phyloP scores from a whole-genome alignment of 2,113 vertebrate genomes.

The Edolisoma coerulescens region DNA sequence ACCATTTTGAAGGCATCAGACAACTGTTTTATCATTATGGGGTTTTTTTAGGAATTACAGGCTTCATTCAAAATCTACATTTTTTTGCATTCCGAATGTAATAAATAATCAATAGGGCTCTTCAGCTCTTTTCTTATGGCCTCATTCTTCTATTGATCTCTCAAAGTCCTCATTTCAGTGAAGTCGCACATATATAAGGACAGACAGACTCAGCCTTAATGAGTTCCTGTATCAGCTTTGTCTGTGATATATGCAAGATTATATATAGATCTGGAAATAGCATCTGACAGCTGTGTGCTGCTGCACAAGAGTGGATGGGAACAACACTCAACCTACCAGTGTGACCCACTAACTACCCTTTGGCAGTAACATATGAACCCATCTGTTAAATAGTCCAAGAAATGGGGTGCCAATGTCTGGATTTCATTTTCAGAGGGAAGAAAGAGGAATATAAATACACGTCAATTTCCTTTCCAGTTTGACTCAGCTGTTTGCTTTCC shows the following conservation, averaged over 20 bases:
- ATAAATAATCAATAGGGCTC: constrained; percentile 9
- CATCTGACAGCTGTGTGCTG: background rate
- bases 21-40: background rate
- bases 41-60: background rate
- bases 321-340: background rate
- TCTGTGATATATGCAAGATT: background rate
- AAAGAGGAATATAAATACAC: background rate
- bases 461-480: background rate
- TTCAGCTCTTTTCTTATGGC: background rate
- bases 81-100: background rate
- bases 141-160: constrained; percentile 21
- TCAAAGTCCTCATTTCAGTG: background rate
- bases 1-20: background rate
- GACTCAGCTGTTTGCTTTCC: background rate
- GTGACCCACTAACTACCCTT: background rate
- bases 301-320: background rate
- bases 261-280: background rate
- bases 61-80: background rate
- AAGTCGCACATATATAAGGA: background rate
- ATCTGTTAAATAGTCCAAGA: background rate
- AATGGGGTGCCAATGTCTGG: background rate
- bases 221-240: background rate
- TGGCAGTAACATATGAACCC: background rate
- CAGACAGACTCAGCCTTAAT: background rate
- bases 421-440: background rate